Evolutionary conservation across 2,888 invertebrate genomes (phyloP), one percentile per base, ranked within the genome.

Genomic region (Oeneis ivallda): DNA sequence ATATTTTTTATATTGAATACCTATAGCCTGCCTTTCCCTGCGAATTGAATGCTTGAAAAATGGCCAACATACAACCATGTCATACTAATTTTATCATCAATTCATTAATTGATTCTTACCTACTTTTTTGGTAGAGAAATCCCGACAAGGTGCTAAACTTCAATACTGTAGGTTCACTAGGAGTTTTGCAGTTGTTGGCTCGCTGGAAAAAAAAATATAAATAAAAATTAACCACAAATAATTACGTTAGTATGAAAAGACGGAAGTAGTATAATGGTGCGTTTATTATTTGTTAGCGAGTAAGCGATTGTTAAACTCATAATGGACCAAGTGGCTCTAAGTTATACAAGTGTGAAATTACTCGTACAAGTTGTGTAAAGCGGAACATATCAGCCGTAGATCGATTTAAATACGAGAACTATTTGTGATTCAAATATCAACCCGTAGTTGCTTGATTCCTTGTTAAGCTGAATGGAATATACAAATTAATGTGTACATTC

Each of bases 351-450:
- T 67, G 60, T 60, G 57, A 9, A 65, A 56, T 67, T 65, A 68
- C 74, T 71, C 70, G 72, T 67, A 71, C 65, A 71, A 74, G 69
- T 67, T 69, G 67, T 70, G 69, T 72, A 56, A 63, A 64, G 71
- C 67, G 70, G 77, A 79, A 78, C 84, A 83, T 83, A 84, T 84
- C 83, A 81, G 69, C 71, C 65, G 72, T 76, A 78, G 75, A 72
- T 71, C 67, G 66, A 72, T 68, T 69, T 72, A 74, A 74, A 71
- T 71, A 72, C 70, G 70, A 74, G 70, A 70, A 68, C 72, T 76
- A 78, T 75, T 77, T 72, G 75, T 78, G 76, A 76, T 70, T 76
- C 65, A 63, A 71, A 69, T 74, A 74, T 72, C 72, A 72, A 75
- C 78, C 79, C 70, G 77, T 82, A 82, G 82, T 75, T 71, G 82